These are phyloP conservation scores for Dinothrombium tinctorium DNA, from an alignment of 1,140 invertebrate species.

Conservation along the genomic window DNA sequence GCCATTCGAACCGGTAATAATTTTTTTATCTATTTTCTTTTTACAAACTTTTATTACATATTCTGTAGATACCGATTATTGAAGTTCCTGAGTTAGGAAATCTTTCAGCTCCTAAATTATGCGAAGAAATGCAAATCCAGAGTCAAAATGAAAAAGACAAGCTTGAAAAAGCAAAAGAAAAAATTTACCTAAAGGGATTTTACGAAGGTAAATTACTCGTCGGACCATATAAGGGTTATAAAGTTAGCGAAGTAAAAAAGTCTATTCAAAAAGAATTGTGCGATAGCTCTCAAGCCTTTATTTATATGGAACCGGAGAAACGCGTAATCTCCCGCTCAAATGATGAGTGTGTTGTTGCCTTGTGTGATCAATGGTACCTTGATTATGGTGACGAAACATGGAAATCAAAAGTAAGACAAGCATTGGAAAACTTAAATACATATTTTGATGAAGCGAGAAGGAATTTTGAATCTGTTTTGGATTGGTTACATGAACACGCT, in stretches of 20 bases:
- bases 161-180: constrained; percentile 76
- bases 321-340: constrained; percentile 81
- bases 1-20: constrained; percentile 52
- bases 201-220: constrained; percentile 72
- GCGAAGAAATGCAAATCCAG: constrained; percentile 76
- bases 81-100: constrained; percentile 72
- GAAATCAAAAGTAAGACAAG: constrained; percentile 45
- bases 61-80: constrained; percentile 77
- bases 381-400: constrained; percentile 80
- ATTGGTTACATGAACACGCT: constrained; percentile 95
- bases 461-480: constrained; percentile 69
- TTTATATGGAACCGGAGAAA: constrained; percentile 97
- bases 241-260: constrained; percentile 88
- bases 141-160: constrained; percentile 94
- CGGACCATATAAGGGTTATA: constrained; percentile 64
- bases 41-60: no score
- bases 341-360: constrained; percentile 93
- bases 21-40: no score
- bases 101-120: constrained; percentile 54
- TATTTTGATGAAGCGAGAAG: constrained; percentile 81
- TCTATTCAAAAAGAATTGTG: constrained; percentile 54
- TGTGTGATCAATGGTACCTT: constrained; percentile 98
- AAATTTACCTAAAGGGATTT: constrained; percentile 86
- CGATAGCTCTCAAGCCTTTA: constrained; percentile 43
- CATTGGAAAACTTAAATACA: constrained; percentile 50